Evolutionary conservation across 2,888 invertebrate species (phyloP).

Genomic region (Limnephilus lunatus): DNA sequence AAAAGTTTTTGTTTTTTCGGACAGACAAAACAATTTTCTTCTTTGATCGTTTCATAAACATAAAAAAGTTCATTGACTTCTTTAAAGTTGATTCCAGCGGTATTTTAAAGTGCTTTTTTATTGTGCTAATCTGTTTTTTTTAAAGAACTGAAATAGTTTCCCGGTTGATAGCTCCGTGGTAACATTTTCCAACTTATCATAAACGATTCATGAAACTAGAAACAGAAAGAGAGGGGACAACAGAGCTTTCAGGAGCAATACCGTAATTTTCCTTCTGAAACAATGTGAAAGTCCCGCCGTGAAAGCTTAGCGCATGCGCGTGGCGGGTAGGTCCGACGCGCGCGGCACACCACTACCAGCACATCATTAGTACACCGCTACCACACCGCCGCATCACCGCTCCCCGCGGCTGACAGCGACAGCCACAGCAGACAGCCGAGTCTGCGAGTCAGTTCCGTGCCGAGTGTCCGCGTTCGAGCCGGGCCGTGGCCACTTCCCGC

Average conservation of each 20-base stretch:
- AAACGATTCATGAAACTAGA: not conserved
- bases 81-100: too few species aligned
- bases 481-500: slow-evolving; percentile 43
- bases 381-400: not conserved
- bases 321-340: not conserved
- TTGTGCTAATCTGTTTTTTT: not conserved
- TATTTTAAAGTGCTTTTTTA: not conserved
- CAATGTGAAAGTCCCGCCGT: not conserved
- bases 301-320: not conserved
- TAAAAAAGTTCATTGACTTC: too few species aligned
- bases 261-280: not conserved
- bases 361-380: not conserved
- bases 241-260: not conserved
- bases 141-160: not conserved
- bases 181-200: not conserved
- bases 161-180: not conserved
- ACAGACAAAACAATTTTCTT: too few species aligned
- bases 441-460: slow-evolving; percentile 7
- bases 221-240: not conserved
- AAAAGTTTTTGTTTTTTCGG: too few species aligned
- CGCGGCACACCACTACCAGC: not conserved
- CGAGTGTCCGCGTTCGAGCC: slow-evolving; percentile 26
- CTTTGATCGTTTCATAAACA: too few species aligned
- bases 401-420: not conserved
- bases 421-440: not conserved